These are phyloP conservation scores for Vanacampus margaritifer DNA, from an alignment of 2,113 vertebrate genomes.

Conservation along the genomic window DNA sequence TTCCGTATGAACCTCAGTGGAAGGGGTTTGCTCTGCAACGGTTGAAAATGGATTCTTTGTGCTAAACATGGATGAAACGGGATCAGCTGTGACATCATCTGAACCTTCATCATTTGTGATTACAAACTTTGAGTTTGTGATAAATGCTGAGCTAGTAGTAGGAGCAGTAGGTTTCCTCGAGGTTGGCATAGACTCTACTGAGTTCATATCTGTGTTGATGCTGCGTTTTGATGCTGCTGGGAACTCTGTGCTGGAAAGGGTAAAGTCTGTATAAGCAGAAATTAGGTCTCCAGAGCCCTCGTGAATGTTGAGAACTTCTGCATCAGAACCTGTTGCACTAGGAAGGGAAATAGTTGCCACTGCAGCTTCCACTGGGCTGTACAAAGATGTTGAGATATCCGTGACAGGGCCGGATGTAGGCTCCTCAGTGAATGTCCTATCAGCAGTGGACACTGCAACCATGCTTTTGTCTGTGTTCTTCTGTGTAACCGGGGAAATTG, in stretches of 20 bases:
- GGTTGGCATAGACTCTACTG: too few species aligned
- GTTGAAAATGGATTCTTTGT: neutral
- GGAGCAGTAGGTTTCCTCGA: constrained; percentile 8
- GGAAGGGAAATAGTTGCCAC: constrained; percentile 1
- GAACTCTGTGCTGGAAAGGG: constrained; percentile 4
- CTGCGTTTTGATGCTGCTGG: neutral
- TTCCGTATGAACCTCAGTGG: constrained; percentile 9
- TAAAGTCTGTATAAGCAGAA: constrained; percentile 4
- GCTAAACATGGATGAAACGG: neutral
- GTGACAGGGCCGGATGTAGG: neutral
- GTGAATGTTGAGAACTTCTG: neutral
- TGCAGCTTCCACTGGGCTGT: neutral
- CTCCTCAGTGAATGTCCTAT: neutral
- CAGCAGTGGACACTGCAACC: neutral
- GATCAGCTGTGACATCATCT: neutral
- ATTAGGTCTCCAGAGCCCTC: neutral
- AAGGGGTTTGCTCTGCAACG: neutral
- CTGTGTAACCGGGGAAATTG: neutral
- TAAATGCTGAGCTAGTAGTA: neutral
- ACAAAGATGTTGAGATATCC: neutral
- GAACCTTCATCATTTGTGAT: constrained; percentile 5
- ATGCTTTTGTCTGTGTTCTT: neutral
- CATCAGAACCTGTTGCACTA: neutral
- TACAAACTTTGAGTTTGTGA: neutral
- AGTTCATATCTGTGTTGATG: constrained; percentile 1